phyloP scores from a whole-genome alignment of 2,888 invertebrate genomes.

The Ornithoptera priamus region DNA sequence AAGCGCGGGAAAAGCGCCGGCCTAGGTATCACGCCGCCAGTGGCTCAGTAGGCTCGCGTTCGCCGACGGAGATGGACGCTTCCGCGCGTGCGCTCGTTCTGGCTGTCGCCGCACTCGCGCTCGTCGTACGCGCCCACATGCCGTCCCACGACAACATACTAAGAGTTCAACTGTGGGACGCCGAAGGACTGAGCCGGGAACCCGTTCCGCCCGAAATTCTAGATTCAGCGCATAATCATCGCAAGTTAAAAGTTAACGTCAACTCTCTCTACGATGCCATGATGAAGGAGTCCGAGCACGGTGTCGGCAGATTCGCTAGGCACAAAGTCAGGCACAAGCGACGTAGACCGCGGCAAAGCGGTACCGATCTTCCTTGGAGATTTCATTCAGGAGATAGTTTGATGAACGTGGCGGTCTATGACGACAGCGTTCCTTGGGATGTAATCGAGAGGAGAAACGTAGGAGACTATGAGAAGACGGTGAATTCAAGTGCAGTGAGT shows the following conservation, averaged over 20 bases:
- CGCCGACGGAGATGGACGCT: constrained; percentile 68
- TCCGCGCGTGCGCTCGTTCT: constrained; percentile 57
- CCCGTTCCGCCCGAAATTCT: constrained; percentile 48
- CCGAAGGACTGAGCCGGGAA: constrained; percentile 67
- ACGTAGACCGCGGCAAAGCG: constrained; percentile 65
- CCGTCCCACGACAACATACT: constrained; percentile 73
- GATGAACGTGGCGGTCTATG: constrained; percentile 76
- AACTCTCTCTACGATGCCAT: constrained; percentile 65
- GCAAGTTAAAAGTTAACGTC: constrained; percentile 65
- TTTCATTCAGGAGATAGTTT: constrained; percentile 75
- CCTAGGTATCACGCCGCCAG: constrained; percentile 43
- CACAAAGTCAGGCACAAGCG: constrained; percentile 75
- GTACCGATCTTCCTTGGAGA: constrained; percentile 72
- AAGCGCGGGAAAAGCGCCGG: constrained; percentile 72
- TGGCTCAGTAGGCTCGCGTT: constrained; percentile 71
- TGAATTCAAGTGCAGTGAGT: constrained; percentile 74
- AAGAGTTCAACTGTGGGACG: constrained; percentile 74
- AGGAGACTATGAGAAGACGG: constrained; percentile 37
- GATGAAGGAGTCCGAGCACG: constrained; percentile 61
- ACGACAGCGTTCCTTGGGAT: constrained; percentile 77
- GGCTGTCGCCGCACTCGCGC: constrained; percentile 60
- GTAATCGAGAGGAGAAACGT: constrained; percentile 61
- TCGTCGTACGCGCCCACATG: constrained; percentile 66
- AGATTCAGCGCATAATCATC: constrained; percentile 40
- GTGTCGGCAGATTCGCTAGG: constrained; percentile 63